Conservation (phyloP, 2,113 vertebrate genomes). For the Taxidea taxus region DNA sequence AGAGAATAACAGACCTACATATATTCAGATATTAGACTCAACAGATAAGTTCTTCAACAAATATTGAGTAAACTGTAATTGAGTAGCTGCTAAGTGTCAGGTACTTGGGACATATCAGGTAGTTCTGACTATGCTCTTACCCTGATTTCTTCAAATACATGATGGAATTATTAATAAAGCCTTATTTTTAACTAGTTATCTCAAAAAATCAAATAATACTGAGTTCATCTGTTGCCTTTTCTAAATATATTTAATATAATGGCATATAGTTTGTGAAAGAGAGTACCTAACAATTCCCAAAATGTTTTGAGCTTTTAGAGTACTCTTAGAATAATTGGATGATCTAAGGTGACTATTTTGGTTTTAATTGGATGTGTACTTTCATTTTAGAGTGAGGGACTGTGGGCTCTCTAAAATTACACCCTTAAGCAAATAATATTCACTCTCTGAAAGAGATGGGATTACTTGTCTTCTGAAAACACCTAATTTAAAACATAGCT, state of each 20-base stretch:
- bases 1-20: neutral
- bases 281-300: neutral
- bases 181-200: constrained; percentile 32
- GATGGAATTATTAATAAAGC: constrained; percentile 8
- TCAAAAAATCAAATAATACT: neutral
- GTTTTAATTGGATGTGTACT: neutral
- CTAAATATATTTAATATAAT: neutral
- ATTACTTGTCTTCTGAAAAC: constrained; percentile 3
- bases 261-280: neutral
- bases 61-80: neutral
- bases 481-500: neutral
- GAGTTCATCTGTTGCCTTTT: neutral
- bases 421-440: neutral
- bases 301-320: neutral
- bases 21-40: constrained; percentile 3
- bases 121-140: neutral
- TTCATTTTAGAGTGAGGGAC: neutral
- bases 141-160: neutral
- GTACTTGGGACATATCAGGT: neutral
- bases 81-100: neutral
- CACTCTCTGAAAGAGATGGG: neutral
- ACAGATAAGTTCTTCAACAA: neutral
- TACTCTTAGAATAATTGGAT: constrained; percentile 15
- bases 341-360: neutral
- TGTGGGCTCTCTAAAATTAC: neutral